Base-by-base conservation (phyloP, 2,797 vertebrate species). In the Salmo trutta region DNA sequence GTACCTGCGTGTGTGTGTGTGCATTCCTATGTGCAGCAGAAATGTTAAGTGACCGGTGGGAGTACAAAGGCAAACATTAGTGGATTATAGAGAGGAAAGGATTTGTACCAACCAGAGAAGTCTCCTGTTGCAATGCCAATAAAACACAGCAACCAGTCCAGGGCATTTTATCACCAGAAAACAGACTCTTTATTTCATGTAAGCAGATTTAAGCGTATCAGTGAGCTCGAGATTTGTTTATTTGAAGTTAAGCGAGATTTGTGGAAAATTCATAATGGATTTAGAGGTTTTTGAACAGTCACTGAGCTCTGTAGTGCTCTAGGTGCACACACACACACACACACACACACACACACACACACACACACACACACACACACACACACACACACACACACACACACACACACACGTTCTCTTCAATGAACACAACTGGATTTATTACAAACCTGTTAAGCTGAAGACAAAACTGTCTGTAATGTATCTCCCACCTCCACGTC, bases 51-150 rank as follows among this genome's bases (percentile, higher is more conserved):
- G 41, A 41, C 41, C 74, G 64, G 78, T 79, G 75, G 72, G 71
- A 78, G 65, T 68, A 76, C 67, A 75, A 79, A 77, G 31, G 51
- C 21, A 73, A 73, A 74, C 79, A 75, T 75, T 75, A 79, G 52
- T 76, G 75, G 82, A 83, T 78, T 81, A 78, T 68, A 56, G 54
- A 75, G 64, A 24, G 76, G 17, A 72, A 79, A 75, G 83, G 78
- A 82, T 79, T 77, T 82, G 64, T 75, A 64, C 71, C 52, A 69
- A 68, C 52, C 76, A 69, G 76, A 66, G 71, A 73, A 76, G 54
- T 54, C 8, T 75, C 71, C 17, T n/a, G 71, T 80, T 75, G 8
- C 24, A 21, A 64, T 64, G 5, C n/a, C 59, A 64, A 64, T 21
- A 64, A 24, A 27, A 21, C 59, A 64, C 59, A 64, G 21, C 10